A percentile compares a stretch with the other conserved stretches of the same genome.
Evolutionary conservation across 2,113 vertebrate genomes (phyloP).

Genomic region (Bufo bufo): DNA sequence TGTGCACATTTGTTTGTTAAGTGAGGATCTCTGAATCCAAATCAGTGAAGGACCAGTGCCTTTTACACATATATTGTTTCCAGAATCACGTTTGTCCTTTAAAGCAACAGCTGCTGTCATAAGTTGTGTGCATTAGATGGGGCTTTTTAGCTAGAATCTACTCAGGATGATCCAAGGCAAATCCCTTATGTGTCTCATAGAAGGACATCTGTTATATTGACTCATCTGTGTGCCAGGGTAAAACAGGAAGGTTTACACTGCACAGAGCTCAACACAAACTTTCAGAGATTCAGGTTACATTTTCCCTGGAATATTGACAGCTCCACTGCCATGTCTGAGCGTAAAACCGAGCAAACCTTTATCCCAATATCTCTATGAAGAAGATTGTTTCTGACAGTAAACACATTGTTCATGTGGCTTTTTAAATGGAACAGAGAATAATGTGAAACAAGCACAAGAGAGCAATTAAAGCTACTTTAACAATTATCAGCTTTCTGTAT

Average conservation of each 20-base stretch:
- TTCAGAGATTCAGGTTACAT: conserved; percentile 59
- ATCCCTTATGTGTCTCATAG: conserved; percentile 30
- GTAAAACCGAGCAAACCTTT: neutral
- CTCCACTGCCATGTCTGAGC: neutral
- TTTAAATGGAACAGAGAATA: neutral
- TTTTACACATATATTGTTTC: neutral
- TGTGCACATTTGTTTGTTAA: neutral
- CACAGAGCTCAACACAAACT: conserved; percentile 60
- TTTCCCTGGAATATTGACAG: conserved; percentile 53
- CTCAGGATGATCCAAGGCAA: conserved; percentile 38
- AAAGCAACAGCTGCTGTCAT: conserved; percentile 58
- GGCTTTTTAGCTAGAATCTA: conserved; percentile 51
- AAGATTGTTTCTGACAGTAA: neutral
- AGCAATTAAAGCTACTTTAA: no score
- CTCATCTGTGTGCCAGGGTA: conserved; percentile 57
- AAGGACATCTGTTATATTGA: conserved; percentile 60
- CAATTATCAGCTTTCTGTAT: no score
- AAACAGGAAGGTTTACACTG: conserved; percentile 58
- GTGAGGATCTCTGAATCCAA: neutral
- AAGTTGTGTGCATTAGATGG: neutral
- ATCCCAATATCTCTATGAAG: neutral
- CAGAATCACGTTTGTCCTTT: neutral
- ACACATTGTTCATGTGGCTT: neutral
- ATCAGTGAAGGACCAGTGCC: neutral
- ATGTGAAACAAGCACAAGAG: neutral